Base-by-base conservation (phyloP, 2,113 vertebrate species). In the Campylorhamphus procurvoides region DNA sequence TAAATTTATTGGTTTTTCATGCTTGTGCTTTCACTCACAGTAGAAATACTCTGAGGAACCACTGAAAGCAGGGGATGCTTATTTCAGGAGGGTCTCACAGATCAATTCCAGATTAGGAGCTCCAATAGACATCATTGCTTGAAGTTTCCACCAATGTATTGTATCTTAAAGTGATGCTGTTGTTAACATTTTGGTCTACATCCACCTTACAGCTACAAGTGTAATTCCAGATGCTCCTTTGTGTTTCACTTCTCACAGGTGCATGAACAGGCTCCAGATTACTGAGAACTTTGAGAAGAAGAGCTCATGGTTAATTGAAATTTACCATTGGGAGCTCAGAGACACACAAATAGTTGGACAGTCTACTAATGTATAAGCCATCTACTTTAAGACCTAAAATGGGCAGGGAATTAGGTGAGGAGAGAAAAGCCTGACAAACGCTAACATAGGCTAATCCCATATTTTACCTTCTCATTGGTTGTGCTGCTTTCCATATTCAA, bases 361-460 rank as follows among this genome's bases (percentile, higher is more conserved):
- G 8, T 6, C 27, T 68, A 25, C 31, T 11, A 49, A 14, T 35
- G 18, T 39, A 55, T 24, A n/a, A 82, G 29, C 14, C 10, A 28
- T 39, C 28, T 67, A 7, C 39, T 52, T 75, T 15, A 77, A 62
- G 27, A 31, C 27, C 18, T 58, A 49, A 84, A 81, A 55, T 11
- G 19, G 15, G 3, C 35, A 77, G 44, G 39, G 80, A 56, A 81
- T 53, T 3, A 69, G 17, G 14, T 39, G 22, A 68, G 25, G 15
- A 89, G 22, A 47, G 16, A 59, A 14, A 83, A 53, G 2, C 4
- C 24, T 60, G 25, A 31, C 10, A 50, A 79, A 69, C 31, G 19
- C 11, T 46, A 24, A 29, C 7, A 37, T 1, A 12, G 14, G 4
- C 4, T 84, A 16, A 37, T 75, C 6, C 18, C 0, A 0, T 56